These are phyloP conservation scores for Epizoanthus fatuus DNA, from an alignment of 92 coral and sea anemone genomes.

Conservation along the genomic window DNA sequence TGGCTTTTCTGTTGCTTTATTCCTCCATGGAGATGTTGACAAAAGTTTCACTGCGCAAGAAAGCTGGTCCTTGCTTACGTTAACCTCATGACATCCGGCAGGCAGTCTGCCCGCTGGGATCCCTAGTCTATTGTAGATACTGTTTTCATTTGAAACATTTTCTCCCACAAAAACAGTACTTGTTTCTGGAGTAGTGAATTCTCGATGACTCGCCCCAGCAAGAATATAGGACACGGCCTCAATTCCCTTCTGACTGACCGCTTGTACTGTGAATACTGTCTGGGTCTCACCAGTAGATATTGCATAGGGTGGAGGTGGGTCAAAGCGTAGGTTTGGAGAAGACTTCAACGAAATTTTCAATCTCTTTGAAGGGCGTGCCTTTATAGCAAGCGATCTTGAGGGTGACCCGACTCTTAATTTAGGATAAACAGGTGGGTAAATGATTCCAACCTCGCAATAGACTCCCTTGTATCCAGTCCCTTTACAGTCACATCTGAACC, in stretches of 20 bases:
- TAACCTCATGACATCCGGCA: constrained; percentile 43
- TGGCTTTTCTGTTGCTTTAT: constrained; percentile 6
- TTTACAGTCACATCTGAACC: constrained; percentile 60
- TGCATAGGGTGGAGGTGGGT: constrained; percentile 31
- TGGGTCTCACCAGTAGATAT: constrained; percentile 7
- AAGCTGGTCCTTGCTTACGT: background rate
- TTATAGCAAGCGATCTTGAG: constrained; percentile 43
- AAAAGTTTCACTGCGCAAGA: constrained; percentile 42
- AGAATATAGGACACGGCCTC: constrained; percentile 27
- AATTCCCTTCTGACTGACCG: constrained; percentile 39
- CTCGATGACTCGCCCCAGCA: constrained; percentile 15
- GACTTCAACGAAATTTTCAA: constrained; percentile 19
- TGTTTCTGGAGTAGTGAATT: constrained; percentile 41
- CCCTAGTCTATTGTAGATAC: background rate
- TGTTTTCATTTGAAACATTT: background rate
- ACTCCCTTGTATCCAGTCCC: constrained; percentile 72
- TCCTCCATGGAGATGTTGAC: constrained; percentile 54
- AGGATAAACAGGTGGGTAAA: constrained; percentile 65
- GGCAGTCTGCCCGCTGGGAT: constrained; percentile 42
- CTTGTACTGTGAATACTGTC: constrained; percentile 36
- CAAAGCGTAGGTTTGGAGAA: constrained; percentile 1
- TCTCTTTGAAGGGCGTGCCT: constrained; percentile 40
- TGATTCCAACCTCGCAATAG: constrained; percentile 59
- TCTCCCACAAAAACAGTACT: constrained; percentile 43
- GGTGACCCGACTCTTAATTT: constrained; percentile 17